Percentiles rank a stretch among this genome's conserved stretches.
phyloP scores from a whole-genome alignment of 2,888 invertebrate species.

The Andrena chrysosceles region DNA sequence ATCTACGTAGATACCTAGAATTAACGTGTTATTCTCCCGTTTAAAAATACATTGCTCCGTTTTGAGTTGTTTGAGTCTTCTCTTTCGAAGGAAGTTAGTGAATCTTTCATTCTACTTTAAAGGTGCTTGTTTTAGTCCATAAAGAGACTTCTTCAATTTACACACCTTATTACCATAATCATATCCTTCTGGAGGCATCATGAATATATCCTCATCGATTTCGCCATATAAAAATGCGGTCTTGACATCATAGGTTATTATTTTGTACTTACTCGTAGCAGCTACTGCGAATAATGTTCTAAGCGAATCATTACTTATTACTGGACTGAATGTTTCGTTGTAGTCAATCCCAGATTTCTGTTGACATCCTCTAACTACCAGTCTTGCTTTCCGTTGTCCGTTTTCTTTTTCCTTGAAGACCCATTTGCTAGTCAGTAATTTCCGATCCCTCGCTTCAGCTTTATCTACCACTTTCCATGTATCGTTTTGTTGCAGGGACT shows the following conservation, averaged over 20 bases:
- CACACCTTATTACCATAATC: neutral
- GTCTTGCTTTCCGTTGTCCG: too few relatives aligned
- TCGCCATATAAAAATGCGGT: neutral
- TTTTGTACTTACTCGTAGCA: too few relatives aligned
- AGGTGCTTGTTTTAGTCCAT: constrained; percentile 8
- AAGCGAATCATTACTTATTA: too few relatives aligned
- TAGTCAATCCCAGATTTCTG: too few relatives aligned
- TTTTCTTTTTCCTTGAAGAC: too few relatives aligned
- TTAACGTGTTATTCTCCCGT: neutral
- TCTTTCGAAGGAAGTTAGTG: neutral
- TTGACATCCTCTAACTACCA: too few relatives aligned
- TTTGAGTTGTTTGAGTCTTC: neutral
- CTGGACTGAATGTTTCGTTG: too few relatives aligned
- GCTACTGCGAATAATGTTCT: too few relatives aligned
- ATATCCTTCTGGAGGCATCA: neutral
- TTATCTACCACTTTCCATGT: neutral
- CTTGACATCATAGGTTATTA: neutral
- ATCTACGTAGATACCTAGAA: constrained; percentile 11
- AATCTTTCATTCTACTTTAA: neutral
- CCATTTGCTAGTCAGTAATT: too few relatives aligned
- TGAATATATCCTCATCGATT: neutral
- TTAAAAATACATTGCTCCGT: constrained; percentile 9
- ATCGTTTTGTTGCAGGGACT: neutral
- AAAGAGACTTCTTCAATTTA: neutral
- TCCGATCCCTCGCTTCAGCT: too few relatives aligned